Conservation (phyloP, 2,113 vertebrate species). For the Fulmarus glacialis region DNA sequence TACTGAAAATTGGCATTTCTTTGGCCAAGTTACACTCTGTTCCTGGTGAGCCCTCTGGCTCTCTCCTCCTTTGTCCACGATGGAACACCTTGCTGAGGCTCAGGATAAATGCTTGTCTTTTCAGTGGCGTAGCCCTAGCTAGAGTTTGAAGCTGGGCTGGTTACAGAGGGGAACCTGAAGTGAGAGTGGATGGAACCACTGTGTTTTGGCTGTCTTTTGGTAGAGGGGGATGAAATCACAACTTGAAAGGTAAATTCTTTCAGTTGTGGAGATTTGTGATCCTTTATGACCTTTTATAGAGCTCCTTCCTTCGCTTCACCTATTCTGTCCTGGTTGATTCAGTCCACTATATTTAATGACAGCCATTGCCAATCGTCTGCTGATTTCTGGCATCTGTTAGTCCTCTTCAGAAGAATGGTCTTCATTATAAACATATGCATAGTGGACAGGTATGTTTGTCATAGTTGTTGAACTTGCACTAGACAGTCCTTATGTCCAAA, state of each 20-base stretch:
- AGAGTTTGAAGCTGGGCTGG: neutral
- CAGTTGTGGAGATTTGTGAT: neutral
- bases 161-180: neutral
- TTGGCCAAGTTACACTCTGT: neutral
- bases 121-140: neutral
- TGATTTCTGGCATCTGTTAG: neutral
- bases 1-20: neutral
- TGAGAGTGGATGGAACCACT: neutral
- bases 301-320: neutral
- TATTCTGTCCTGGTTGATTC: neutral
- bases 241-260: neutral
- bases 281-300: neutral
- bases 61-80: neutral
- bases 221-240: neutral
- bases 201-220: neutral
- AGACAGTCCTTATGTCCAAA: neutral
- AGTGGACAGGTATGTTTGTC: neutral
- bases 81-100: neutral
- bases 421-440: neutral
- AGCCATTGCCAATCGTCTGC: neutral
- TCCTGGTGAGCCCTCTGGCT: neutral
- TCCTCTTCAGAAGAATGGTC: neutral
- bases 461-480: neutral
- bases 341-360: neutral
- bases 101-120: neutral